phyloP scores from a whole-genome alignment of 2,888 invertebrate species.

The Eretmocerus hayati region DNA sequence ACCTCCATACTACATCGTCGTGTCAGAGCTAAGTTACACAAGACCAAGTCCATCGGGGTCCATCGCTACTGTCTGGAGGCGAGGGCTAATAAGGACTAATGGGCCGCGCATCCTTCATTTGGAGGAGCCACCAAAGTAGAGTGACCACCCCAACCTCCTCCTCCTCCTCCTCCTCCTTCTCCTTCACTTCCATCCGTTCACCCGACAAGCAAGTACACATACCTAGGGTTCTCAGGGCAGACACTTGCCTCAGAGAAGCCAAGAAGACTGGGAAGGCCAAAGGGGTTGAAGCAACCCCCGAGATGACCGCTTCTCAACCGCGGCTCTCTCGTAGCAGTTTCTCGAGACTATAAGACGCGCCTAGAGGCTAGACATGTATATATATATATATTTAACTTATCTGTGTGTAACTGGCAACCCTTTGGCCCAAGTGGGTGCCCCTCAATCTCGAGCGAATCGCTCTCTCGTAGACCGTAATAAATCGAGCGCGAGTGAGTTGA shows the following conservation, averaged over 20 bases:
- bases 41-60: not conserved
- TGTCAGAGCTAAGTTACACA: conserved; percentile 3
- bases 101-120: conserved; percentile 19
- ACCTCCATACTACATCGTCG: too few species aligned
- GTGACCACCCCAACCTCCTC: not conserved
- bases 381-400: too few species aligned
- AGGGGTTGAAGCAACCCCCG: conserved; percentile 26
- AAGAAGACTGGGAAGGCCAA: conserved; percentile 15
- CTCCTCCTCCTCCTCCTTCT: not conserved
- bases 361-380: conserved; percentile 30
- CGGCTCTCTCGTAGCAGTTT: conserved; percentile 23
- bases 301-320: conserved; percentile 36
- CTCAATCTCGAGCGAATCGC: conserved; percentile 33
- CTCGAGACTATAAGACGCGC: conserved; percentile 26
- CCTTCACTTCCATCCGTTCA: too few species aligned
- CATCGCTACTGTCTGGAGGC: not conserved
- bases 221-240: too few species aligned
- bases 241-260: too few species aligned
- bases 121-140: not conserved
- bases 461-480: conserved; percentile 17
- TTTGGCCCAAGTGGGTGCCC: conserved; percentile 39
- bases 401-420: conserved; percentile 40
- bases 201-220: too few species aligned
- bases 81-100: conserved; percentile 16
- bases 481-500: too few species aligned